These are phyloP conservation scores for Holacanthella duospinosa DNA, from an alignment of 2,888 invertebrate species.

Conservation along the genomic window DNA sequence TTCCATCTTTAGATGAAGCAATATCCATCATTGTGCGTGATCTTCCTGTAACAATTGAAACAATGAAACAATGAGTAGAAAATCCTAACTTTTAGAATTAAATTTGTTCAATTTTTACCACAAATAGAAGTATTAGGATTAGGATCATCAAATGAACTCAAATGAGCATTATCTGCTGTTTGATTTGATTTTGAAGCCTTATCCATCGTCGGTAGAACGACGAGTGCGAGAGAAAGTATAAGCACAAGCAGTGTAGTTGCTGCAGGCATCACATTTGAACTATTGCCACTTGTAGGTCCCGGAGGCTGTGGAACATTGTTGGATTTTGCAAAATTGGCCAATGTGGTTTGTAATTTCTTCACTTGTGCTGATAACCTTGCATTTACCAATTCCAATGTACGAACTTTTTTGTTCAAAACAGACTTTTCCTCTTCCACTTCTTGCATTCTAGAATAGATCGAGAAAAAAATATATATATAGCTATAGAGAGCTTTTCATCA, in stretches of 20 bases:
- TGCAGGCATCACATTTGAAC: slow-evolving; percentile 54
- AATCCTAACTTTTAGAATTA: background rate
- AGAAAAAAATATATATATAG: background rate
- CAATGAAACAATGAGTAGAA: background rate
- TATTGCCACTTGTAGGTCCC: slow-evolving; percentile 38
- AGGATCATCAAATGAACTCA: slow-evolving; percentile 41
- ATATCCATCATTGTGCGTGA: slow-evolving; percentile 27
- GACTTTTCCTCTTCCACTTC: slow-evolving; percentile 80
- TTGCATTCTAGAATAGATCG: slow-evolving; percentile 51
- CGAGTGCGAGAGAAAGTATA: slow-evolving; percentile 69
- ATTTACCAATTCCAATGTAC: slow-evolving; percentile 71
- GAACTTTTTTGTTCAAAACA: slow-evolving; percentile 68
- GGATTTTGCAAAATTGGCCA: slow-evolving; percentile 39
- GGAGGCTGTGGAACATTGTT: background rate
- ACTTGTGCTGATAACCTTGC: slow-evolving; percentile 67
- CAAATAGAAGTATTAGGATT: slow-evolving; percentile 11
- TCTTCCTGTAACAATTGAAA: background rate
- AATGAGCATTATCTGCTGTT: slow-evolving; percentile 40
- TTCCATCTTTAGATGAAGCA: background rate
- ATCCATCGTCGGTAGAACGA: slow-evolving; percentile 62
- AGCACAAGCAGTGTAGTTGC: slow-evolving; percentile 79
- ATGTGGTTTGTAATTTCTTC: slow-evolving; percentile 63
- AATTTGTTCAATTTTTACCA: background rate
- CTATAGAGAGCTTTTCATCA: background rate
- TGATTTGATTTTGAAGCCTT: slow-evolving; percentile 36